Evolutionary conservation across 2,797 vertebrate genomes (phyloP), one percentile per base, ranked within the genome.

Genomic region (Tokudaia tokunoshimensis): DNA sequence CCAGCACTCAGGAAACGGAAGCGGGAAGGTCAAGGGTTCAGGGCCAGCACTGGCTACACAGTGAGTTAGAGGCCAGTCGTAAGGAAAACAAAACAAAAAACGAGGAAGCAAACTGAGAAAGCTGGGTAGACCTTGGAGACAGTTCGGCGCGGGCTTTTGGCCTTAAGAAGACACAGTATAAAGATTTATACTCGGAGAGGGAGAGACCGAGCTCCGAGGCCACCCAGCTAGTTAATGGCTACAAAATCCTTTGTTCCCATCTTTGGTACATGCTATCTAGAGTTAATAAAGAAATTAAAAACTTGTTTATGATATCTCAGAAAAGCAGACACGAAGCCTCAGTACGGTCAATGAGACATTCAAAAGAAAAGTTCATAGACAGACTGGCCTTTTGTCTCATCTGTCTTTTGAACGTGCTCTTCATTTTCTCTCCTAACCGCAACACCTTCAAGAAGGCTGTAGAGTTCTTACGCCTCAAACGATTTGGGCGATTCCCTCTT

Each of bases 161-260:
- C 52, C 67, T 74, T 90, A 26, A 65, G n/a, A 94, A 92, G 79
- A 78, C 55, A 94, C 84, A 29, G 12, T 88, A 81, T 87, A 80
- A 94, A 93, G 87, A 75, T 92, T 96, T 88, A 59, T 63, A 79
- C 57, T 96, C 81, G 59, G 55, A 92, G 63, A 94, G 61, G 31
- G 95, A 4, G 44, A 88, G 41, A 94, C 24, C 37, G 72, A 87
- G 50, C 26, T 75, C 72, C 63, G 55, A 93, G 93, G 72, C 89
- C 95, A 96, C 96, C 89, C 87, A 92, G 94, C 52, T 92, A 92
- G 87, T 76, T 63, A 94, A 81, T 75, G 50, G 29, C 59, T 47
- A 65, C 52, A 13, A 96, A 92, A 90, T 44, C 63, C 57, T 80
- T 22, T 78, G 52, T 93, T 85, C 47, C 17, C 37, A 74, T 90